Percentiles rank a stretch among this genome's conserved stretches.
These are phyloP conservation scores for Oeneis ivallda DNA, from an alignment of 2,888 invertebrate species.

Conservation along the genomic window DNA sequence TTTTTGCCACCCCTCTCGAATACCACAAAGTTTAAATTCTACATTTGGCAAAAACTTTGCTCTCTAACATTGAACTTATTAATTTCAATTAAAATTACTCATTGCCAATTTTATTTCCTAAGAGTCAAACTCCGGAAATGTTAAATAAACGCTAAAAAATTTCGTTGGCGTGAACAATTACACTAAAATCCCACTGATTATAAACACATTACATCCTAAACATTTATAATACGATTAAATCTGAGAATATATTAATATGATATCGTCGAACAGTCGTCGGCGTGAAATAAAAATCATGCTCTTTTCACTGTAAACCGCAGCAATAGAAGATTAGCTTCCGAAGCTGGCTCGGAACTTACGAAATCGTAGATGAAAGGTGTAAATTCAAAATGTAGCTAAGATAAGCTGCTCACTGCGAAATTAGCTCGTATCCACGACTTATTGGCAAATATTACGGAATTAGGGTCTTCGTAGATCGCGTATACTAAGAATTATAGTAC, in stretches of 20 bases:
- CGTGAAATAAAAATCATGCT: conserved; percentile 5
- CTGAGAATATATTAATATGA: conserved; percentile 18
- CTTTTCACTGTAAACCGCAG: not conserved
- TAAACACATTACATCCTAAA: too few species aligned
- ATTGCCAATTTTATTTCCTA: conserved; percentile 5
- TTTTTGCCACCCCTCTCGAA: not conserved
- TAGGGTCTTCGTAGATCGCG: conserved; percentile 22
- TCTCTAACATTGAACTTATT: not conserved
- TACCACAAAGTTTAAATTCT: conserved; percentile 1
- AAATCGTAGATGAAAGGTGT: conserved; percentile 4
- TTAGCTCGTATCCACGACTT: conserved; percentile 16
- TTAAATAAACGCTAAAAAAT: too few species aligned
- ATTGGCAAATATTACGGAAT: too few species aligned
- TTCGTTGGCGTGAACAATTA: too few species aligned
- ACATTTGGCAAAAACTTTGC: conserved; percentile 9
- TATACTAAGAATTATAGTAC: conserved; percentile 23
- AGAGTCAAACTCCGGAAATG: conserved; percentile 28
- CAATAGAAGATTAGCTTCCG: conserved; percentile 44
- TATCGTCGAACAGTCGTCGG: conserved; percentile 17
- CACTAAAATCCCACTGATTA: too few species aligned
- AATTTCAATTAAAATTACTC: conserved; percentile 6
- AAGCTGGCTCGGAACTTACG: conserved; percentile 62
- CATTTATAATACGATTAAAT: conserved; percentile 37
- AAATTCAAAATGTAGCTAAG: not conserved
- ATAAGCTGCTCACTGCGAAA: conserved; percentile 21